A percentile compares a stretch with the other conserved stretches of the same genome.
Conservation (phyloP, 2,113 vertebrate species). For the Oreocharis arfaki region DNA sequence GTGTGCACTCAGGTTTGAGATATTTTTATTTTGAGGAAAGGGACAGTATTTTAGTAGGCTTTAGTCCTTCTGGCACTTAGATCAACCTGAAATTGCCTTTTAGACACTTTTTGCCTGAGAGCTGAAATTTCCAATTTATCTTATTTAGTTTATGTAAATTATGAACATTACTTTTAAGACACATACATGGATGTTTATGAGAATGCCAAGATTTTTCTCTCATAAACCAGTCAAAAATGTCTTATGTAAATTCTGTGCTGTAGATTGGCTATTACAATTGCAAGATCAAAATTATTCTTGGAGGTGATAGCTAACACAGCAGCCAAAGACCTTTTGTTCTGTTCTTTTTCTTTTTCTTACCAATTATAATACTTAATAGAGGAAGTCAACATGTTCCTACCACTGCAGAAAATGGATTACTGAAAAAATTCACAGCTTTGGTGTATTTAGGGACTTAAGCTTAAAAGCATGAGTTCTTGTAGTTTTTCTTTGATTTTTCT, state of each 20-base stretch:
- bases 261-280: slow-evolving; percentile 30
- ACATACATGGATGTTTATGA: slow-evolving; percentile 5
- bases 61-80: background rate
- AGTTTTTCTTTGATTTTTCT: background rate
- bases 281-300: slow-evolving; percentile 46
- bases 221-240: slow-evolving; percentile 15
- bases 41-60: background rate
- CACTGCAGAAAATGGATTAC: slow-evolving; percentile 13
- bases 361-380: slow-evolving; percentile 42
- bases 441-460: background rate
- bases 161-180: slow-evolving; percentile 42
- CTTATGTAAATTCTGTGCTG: background rate
- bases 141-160: slow-evolving; percentile 49
- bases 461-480: background rate
- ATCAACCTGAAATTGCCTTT: slow-evolving; percentile 7
- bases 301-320: slow-evolving; percentile 27
- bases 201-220: background rate
- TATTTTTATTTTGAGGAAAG: background rate
- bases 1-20: background rate
- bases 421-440: slow-evolving; percentile 15
- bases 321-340: slow-evolving; percentile 30
- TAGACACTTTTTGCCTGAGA: background rate
- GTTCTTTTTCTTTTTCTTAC: background rate
- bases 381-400: slow-evolving; percentile 25
- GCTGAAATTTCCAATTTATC: slow-evolving; percentile 20